phyloP scores from a whole-genome alignment of 2,888 invertebrate genomes.

The Leptopilina myrica region DNA sequence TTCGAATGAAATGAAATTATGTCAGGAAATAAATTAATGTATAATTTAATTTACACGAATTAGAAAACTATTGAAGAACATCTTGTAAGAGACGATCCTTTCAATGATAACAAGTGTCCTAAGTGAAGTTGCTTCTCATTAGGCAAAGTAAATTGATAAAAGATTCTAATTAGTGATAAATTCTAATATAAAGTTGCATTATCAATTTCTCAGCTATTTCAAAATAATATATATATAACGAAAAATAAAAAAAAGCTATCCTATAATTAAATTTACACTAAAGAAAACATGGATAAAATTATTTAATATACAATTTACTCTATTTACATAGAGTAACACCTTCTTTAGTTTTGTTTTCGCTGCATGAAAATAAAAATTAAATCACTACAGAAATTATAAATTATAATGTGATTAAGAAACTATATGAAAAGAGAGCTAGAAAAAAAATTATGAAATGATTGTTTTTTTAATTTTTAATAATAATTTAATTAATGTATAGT shows the following conservation, averaged over 20 bases:
- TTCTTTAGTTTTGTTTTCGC: too few species aligned
- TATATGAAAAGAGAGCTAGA: not conserved
- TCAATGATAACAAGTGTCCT: not conserved
- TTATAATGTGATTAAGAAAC: not conserved
- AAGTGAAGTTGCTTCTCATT: constrained; percentile 6
- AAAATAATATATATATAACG: too few species aligned
- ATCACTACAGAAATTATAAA: not conserved
- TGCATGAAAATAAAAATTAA: not conserved
- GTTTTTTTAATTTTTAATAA: too few species aligned
- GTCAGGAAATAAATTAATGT: too few species aligned
- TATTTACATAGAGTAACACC: too few species aligned
- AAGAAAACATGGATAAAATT: not conserved
- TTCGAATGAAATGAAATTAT: too few species aligned
- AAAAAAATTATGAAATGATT: too few species aligned
- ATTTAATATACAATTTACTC: too few species aligned
- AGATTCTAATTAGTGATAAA: constrained; percentile 8
- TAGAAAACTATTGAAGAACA: not conserved
- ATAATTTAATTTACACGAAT: too few species aligned
- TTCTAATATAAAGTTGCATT: constrained; percentile 1
- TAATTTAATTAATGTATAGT: too few species aligned
- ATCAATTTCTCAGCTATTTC: not conserved
- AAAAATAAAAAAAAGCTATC: too few species aligned
- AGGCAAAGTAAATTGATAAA: constrained; percentile 11
- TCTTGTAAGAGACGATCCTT: too few species aligned
- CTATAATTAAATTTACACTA: not conserved